Evolutionary conservation across 2,888 invertebrate genomes (phyloP), one percentile per base, ranked within the genome.

Genomic region (Leptura quadrifasciata): DNA sequence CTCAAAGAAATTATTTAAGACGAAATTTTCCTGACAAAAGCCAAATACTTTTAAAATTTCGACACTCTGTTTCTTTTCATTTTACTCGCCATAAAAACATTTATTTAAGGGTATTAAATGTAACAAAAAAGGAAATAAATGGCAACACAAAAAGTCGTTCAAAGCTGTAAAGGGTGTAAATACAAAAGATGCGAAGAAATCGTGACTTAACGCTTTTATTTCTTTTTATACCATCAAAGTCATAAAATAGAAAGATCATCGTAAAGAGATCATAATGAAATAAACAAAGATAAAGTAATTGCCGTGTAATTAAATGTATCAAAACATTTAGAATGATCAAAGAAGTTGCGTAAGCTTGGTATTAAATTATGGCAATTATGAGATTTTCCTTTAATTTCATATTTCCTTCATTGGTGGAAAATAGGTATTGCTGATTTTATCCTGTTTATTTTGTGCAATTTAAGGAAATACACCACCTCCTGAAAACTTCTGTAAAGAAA

Each of bases 101-200:
- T 39, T 64, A 64, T 64, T 64, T 64, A 64, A 64, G 64, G 15
- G 8, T 63, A 31, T 63, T 63, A 63, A 63, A 15, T 63, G 18
- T 39, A 52, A 64, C 47, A 52, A 47, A 39, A 64, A 39, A 17
- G 20, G 39, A 15, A 64, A 47, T 47, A 64, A 20, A 64, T 47
- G 20, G n/a, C 21, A 47, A 47, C 39, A 52, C 24, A 21, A 47
- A 64, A 47, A 52, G n/a, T 24, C 15, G n/a, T 64, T n/a, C 63
- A 21, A 64, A 64, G 64, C 64, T 18, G 12, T 47, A 64, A 64
- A 21, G 52, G 21, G 52, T 61, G 18, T 31, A 61, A 61, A 60
- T 35, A 31, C 61, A 35, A 61, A 61, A 61, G 57, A 9, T 57
- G 20, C 20, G 57, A 57, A 10, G 17, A n/a, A 61, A 58, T 61